Evolutionary conservation across 2,113 vertebrate species (phyloP).

Genomic region (Nettapus auritus): DNA sequence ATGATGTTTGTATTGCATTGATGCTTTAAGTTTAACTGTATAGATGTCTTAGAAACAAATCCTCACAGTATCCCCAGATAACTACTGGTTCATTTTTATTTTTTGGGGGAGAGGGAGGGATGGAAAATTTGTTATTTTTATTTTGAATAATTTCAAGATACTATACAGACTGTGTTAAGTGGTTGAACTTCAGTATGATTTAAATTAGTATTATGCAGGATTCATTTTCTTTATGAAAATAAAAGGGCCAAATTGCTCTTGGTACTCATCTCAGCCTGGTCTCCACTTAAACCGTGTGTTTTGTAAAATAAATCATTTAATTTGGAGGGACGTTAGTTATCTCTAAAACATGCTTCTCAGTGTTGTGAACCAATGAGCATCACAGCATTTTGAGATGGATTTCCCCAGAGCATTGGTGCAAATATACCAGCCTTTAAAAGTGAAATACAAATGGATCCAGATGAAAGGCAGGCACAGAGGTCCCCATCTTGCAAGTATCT

Average conservation of each 20-base stretch:
- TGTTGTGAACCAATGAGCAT: neutral
- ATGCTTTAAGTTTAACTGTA: neutral
- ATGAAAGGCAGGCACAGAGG: neutral
- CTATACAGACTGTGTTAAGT: neutral
- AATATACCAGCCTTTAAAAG: neutral
- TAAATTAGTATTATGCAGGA: neutral
- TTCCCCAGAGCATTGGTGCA: neutral
- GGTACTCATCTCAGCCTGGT: neutral
- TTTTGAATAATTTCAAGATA: neutral
- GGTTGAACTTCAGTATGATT: slow-evolving; percentile 13
- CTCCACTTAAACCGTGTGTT: neutral
- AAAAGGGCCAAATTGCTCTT: neutral
- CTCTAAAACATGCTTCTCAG: neutral
- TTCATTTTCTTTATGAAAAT: slow-evolving; percentile 1
- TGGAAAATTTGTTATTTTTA: neutral
- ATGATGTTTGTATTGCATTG: neutral
- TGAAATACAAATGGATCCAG: neutral
- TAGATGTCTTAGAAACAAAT: neutral
- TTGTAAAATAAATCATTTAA: neutral
- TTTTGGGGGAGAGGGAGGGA: too few species aligned
- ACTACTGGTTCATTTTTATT: neutral
- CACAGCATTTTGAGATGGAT: neutral
- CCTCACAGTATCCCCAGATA: neutral
- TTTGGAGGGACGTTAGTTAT: neutral
- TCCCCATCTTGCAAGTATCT: neutral